Conservation (phyloP, 1,140 invertebrate species). For the Hycleus cichorii region DNA sequence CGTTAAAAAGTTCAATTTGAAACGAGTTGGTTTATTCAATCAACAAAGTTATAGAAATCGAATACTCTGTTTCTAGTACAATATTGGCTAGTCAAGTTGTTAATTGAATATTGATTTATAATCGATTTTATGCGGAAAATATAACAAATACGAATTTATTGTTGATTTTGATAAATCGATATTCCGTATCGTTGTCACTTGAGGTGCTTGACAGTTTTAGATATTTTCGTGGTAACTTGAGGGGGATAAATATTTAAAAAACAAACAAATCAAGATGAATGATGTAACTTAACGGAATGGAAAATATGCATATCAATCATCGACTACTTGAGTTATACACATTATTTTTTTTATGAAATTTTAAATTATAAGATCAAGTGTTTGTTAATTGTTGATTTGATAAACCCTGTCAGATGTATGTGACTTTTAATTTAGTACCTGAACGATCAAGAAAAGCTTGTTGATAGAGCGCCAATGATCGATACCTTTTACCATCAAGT, state of each 20-base stretch:
- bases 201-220: constrained; percentile 28
- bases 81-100: too few species aligned
- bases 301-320: constrained; percentile 24
- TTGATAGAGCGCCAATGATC: constrained; percentile 7
- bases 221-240: constrained; percentile 24
- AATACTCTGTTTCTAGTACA: too few species aligned
- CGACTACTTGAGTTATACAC: not conserved
- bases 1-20: too few species aligned
- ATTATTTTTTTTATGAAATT: constrained; percentile 16
- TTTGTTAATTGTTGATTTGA: too few species aligned
- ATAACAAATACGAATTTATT: not conserved
- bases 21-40: too few species aligned
- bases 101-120: too few species aligned
- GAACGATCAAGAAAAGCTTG: constrained; percentile 18
- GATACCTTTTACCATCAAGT: constrained; percentile 14
- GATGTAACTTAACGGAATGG: constrained; percentile 27
- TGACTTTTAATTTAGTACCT: constrained; percentile 30
- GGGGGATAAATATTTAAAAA: constrained; percentile 33
- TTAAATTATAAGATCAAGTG: not conserved
- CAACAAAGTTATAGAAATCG: too few species aligned
- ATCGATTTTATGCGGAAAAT: too few species aligned
- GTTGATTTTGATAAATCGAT: constrained; percentile 32
- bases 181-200: constrained; percentile 14
- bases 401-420: constrained; percentile 17
- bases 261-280: constrained; percentile 37